Conservation (phyloP, 1,140 invertebrate species). For the Euwallacea fornicatus region DNA sequence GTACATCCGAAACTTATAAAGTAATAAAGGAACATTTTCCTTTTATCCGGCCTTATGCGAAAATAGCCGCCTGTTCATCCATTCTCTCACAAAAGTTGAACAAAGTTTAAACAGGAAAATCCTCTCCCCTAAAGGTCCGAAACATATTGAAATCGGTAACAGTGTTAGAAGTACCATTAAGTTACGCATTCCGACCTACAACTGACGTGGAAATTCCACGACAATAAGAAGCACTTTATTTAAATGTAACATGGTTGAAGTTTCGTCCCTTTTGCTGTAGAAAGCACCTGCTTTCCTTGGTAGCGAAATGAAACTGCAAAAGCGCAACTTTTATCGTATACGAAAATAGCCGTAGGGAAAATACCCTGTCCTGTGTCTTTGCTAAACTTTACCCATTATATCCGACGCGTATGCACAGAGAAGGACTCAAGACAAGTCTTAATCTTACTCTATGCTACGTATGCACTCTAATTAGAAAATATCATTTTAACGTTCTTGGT, state of each 20-base stretch:
- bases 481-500: too few species aligned
- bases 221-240: constrained; percentile 32
- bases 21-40: too few species aligned
- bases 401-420: constrained; percentile 20
- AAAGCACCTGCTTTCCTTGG: constrained; percentile 25
- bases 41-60: too few species aligned
- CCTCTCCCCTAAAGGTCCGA: constrained; percentile 7
- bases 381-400: constrained; percentile 30
- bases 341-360: constrained; percentile 35
- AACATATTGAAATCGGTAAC: constrained; percentile 13
- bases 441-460: constrained; percentile 1
- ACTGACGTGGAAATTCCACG: constrained; percentile 11
- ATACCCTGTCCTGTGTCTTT: constrained; percentile 29
- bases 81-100: not conserved
- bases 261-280: constrained; percentile 24
- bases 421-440: constrained; percentile 1
- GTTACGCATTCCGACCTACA: constrained; percentile 20
- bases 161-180: constrained; percentile 17
- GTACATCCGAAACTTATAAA: too few species aligned
- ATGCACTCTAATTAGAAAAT: too few species aligned
- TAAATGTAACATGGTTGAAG: constrained; percentile 31
- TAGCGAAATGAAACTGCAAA: constrained; percentile 34
- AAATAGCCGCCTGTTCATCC: not conserved
- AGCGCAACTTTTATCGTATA: constrained; percentile 34
- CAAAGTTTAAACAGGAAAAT: constrained; percentile 20